Evolutionary conservation across 2,888 invertebrate genomes (phyloP).

Genomic region (Diarsia brunnea): DNA sequence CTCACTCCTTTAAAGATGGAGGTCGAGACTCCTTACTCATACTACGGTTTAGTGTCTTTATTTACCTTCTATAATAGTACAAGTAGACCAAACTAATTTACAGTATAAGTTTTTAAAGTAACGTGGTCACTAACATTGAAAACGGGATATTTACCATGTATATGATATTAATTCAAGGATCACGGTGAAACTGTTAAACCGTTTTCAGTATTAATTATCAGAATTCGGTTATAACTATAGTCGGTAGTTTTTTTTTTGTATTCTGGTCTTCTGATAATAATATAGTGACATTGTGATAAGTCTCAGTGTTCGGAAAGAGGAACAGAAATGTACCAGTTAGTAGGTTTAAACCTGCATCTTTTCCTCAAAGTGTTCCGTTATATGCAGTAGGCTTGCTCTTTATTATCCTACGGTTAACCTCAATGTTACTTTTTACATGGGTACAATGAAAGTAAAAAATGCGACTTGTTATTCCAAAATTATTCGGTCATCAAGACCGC

Average conservation of each 20-base stretch:
- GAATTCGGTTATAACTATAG: background rate
- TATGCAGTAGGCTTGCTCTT: background rate
- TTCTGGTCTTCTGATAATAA: background rate
- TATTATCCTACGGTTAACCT: background rate
- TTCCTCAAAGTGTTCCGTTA: background rate
- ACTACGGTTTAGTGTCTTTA: conserved; percentile 25
- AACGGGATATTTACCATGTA: too few species aligned
- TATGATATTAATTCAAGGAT: too few species aligned
- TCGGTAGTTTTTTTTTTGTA: background rate
- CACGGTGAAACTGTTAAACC: too few species aligned
- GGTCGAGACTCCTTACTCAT: conserved; percentile 39
- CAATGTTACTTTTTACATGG: conserved; percentile 17
- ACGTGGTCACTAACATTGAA: too few species aligned
- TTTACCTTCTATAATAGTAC: background rate
- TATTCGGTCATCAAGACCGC: background rate
- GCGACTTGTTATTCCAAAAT: background rate
- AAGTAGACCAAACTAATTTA: conserved; percentile 7
- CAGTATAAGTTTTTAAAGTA: background rate
- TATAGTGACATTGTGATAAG: background rate
- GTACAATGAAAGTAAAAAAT: background rate
- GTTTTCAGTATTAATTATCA: too few species aligned
- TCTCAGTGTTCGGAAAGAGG: background rate
- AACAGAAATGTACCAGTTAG: background rate
- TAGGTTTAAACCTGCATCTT: background rate
- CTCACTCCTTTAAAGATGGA: conserved; percentile 56